Conservation (phyloP, 1,140 invertebrate genomes). For the Copidosoma floridanum region DNA sequence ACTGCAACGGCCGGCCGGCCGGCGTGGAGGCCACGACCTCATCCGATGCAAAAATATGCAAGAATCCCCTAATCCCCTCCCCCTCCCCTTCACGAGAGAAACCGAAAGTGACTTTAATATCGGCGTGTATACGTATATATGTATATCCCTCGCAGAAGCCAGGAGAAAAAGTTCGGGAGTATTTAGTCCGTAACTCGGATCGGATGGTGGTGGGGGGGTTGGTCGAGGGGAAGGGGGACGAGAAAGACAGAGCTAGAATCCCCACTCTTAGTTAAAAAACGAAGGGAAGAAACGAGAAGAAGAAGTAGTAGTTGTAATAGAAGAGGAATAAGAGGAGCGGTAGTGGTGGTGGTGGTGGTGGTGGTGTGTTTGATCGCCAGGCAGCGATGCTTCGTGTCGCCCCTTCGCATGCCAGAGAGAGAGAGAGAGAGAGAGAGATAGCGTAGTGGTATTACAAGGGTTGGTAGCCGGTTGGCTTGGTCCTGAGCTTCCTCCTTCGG, state of each 20-base stretch:
- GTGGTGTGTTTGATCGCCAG: slow-evolving; percentile 45
- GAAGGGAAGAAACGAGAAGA: slow-evolving; percentile 28
- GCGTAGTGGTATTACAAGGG: too few species aligned
- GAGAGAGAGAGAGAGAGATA: too few species aligned
- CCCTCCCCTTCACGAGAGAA: slow-evolving; percentile 25
- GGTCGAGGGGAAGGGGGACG: neutral
- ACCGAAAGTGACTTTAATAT: slow-evolving; percentile 26
- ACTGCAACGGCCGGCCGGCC: neutral
- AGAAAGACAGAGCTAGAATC: neutral
- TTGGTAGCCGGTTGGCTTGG: too few species aligned
- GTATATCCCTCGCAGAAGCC: neutral
- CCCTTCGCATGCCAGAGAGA: too few species aligned
- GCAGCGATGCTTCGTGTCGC: neutral
- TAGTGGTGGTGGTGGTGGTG: slow-evolving; percentile 27
- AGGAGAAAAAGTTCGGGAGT: slow-evolving; percentile 4
- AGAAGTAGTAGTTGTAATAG: slow-evolving; percentile 26
- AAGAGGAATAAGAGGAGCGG: slow-evolving; percentile 23
- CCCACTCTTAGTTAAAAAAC: slow-evolving; percentile 7
- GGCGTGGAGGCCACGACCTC: neutral
- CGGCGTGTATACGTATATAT: too few species aligned
- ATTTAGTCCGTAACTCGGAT: slow-evolving; percentile 25
- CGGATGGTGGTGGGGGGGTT: slow-evolving; percentile 8
- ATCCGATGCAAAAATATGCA: slow-evolving; percentile 22
- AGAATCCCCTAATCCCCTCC: slow-evolving; percentile 23
- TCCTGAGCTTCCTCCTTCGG: too few species aligned